These are phyloP conservation scores for Cranoglanis bouderius DNA, from an alignment of 2,113 vertebrate species.

Conservation along the genomic window DNA sequence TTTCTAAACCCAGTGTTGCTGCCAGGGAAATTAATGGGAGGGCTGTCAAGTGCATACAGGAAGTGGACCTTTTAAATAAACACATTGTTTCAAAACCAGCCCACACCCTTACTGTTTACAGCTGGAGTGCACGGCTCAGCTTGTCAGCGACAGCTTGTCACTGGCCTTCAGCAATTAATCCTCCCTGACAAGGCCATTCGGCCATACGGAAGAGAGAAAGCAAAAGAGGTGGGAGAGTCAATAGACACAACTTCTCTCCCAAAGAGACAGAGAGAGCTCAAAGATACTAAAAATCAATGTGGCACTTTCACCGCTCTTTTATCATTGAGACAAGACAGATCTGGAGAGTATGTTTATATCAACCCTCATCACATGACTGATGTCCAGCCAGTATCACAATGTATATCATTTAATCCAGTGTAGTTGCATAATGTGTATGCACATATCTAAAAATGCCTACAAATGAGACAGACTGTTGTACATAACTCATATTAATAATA, in stretches of 20 bases:
- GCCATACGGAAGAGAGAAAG: conserved; percentile 55
- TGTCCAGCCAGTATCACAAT: background rate
- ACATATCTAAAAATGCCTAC: background rate
- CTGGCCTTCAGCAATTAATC: conserved; percentile 60
- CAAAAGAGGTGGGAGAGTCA: conserved; percentile 54
- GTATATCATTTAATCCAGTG: background rate
- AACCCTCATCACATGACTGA: background rate
- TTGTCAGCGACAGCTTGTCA: conserved; percentile 63
- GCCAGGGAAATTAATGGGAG: conserved; percentile 79
- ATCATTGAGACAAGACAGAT: conserved; percentile 26
- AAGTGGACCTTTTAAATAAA: conserved; percentile 80
- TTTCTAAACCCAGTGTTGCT: conserved; percentile 67
- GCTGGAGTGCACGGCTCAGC: conserved; percentile 65
- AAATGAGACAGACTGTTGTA: background rate
- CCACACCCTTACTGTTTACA: conserved; percentile 81
- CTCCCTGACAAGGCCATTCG: conserved; percentile 65
- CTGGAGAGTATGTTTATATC: conserved; percentile 19
- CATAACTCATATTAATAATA: background rate
- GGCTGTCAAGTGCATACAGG: conserved; percentile 75
- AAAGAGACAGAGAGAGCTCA: conserved; percentile 15
- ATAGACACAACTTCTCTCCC: conserved; percentile 45
- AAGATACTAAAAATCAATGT: conserved; percentile 46
- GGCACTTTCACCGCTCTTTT: conserved; percentile 43
- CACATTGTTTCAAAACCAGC: conserved; percentile 83
- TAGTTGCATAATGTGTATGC: background rate